phyloP scores from a whole-genome alignment of 2,113 vertebrate genomes.

The Physeter macrocephalus region DNA sequence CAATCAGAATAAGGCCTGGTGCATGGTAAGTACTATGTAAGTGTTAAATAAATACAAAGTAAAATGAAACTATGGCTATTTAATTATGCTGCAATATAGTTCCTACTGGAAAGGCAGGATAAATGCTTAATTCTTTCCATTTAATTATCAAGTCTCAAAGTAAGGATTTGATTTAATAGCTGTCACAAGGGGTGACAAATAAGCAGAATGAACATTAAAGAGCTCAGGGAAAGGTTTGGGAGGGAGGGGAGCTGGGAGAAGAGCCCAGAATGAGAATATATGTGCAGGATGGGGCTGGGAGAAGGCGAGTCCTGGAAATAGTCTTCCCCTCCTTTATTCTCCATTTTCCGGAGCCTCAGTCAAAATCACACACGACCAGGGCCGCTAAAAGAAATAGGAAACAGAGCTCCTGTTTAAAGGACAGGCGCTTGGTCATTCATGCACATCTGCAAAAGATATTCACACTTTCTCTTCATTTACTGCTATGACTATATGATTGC shows the following conservation, averaged over 20 bases:
- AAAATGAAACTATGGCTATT: slow-evolving; percentile 53
- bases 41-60: slow-evolving; percentile 57
- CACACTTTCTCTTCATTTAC: slow-evolving; percentile 15
- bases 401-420: background rate
- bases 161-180: slow-evolving; percentile 70
- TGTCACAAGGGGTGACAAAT: slow-evolving; percentile 63
- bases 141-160: slow-evolving; percentile 70
- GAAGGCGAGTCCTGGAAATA: slow-evolving; percentile 7
- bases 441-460: background rate
- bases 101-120: slow-evolving; percentile 61
- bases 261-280: slow-evolving; percentile 47
- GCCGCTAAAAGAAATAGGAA: background rate
- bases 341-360: background rate
- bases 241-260: slow-evolving; percentile 46
- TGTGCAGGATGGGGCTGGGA: background rate
- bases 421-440: background rate
- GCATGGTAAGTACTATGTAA: slow-evolving; percentile 19
- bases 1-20: slow-evolving; percentile 30
- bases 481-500: background rate
- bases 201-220: slow-evolving; percentile 62
- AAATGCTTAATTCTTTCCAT: slow-evolving; percentile 67
- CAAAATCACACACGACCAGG: background rate
- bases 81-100: slow-evolving; percentile 65
- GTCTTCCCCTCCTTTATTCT: background rate
- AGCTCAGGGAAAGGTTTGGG: slow-evolving; percentile 51